Base-by-base conservation (phyloP, 2,797 vertebrate species). In the Smutsia gigantea region DNA sequence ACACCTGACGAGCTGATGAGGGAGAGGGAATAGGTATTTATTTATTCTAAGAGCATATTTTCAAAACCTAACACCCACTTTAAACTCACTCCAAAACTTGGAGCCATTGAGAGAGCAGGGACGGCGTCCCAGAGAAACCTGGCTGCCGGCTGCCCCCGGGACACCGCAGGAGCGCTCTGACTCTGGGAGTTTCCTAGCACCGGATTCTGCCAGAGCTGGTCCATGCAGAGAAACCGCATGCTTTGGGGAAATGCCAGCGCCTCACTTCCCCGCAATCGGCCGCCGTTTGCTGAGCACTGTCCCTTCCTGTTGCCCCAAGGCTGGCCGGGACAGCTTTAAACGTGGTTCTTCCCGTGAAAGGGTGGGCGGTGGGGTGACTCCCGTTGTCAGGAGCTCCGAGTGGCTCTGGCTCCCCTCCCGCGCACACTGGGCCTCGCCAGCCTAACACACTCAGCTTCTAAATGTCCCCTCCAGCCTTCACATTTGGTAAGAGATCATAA, bases 401-500 rank as follows among this genome's bases (percentile, higher is more conserved):
- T 42, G 84, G 66, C 13, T 31, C 42, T 46, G 29, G 14, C 81
- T 27, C 66, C 57, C 92, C 23, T 21, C 31, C 25, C 25, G 17
- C 6, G 1, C 55, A 66, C 18, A 14, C 23, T 4, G 25, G 63
- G 51, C 64, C 63, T 87, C 71, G 2, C 14, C 7, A 63, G 51
- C 42, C 51, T 59, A 34, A 69, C 10, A 19, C 55, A 79, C 55
- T 61, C 34, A 0, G 79, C 69, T 96, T 89, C 53, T 86, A 95
- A 90, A 87, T 86, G 86, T 93, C 77, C 79, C 83, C 21, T 87
- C 19, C 74, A 34, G 59, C 82, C 57, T 90, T 77, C 86, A 19
- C 46, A 51, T 75, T 92, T 77, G 69, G 74, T 75, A 91, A 84
- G 87, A 90, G 83, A 72, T 42, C n/a, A 74, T 59, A 97, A 96